Base-by-base conservation (phyloP, 2,113 vertebrate species). In the Geococcyx californianus region DNA sequence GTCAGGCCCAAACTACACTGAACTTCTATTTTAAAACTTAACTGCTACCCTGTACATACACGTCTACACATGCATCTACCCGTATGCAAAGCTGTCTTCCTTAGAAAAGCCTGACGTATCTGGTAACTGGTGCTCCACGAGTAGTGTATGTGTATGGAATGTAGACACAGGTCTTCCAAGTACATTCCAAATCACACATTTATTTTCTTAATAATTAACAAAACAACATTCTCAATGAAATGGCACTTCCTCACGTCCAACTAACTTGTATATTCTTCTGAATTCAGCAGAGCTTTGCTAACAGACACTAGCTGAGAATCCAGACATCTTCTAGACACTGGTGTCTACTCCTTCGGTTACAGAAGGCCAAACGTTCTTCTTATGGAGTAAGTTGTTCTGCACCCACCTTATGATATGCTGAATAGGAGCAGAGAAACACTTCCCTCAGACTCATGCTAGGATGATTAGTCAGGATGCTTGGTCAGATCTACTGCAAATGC, bases 51-150 rank as follows among this genome's bases (percentile, higher is more conserved):
- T 60, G 34, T 16, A 54, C 44, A 44, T 16, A 42, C 14, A 28
- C 15, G 11, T 0, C 0, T 6, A 54, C 21, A 36, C 10, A 23
- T 62, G 25, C 49, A n/a, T 45, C 6, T 51, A 31, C 12, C 45
- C 40, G 68, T 25, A 0, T 26, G 29, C 23, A 70, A 40, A 38
- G 36, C 18, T 60, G 3, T 2, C 7, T 38, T 90, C 26, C 34
- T 62, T 45, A 49, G 20, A 58, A 90, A 84, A 84, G 29, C 42
- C 36, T 56, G 77, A 16, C 14, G 11, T 42, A 25, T 28, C 40
- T 64, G 54, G 23, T 40, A 75, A 9, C 10, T 28, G 60, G 59
- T 60, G 42, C 36, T 47, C 19, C 14, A n/a, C 7, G 3, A 47
- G 36, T 13, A 40, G 9, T 6, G 14, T 2, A 3, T 3, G 6